Conservation (phyloP, 2,888 invertebrate species). For the Empis livida region DNA sequence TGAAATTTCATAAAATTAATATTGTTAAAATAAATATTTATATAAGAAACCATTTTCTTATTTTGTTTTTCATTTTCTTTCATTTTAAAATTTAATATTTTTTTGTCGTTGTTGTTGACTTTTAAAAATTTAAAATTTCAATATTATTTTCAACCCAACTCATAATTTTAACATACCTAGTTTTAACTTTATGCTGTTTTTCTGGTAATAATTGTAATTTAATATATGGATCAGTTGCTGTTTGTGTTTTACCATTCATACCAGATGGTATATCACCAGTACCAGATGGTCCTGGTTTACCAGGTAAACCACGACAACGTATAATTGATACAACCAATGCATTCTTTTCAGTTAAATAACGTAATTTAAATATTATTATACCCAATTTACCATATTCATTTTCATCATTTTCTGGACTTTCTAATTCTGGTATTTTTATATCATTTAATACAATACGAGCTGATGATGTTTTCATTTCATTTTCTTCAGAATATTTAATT, state of each 20-base stretch:
- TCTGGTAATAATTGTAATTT: constrained; percentile 95
- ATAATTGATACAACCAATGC: constrained; percentile 87
- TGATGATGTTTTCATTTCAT: constrained; percentile 24
- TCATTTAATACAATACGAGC: constrained; percentile 10
- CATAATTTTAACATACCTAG: constrained; percentile 41
- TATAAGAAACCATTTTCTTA: too few species aligned
- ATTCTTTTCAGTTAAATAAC: constrained; percentile 80
- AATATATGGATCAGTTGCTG: constrained; percentile 78
- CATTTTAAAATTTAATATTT: too few species aligned
- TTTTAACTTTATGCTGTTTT: constrained; percentile 95
- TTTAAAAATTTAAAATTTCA: too few species aligned
- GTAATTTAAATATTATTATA: constrained; percentile 77
- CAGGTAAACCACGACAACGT: constrained; percentile 77
- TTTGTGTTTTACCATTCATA: constrained; percentile 35
- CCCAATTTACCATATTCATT: constrained; percentile 61
- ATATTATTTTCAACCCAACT: too few species aligned
- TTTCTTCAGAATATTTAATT: constrained; percentile 32
- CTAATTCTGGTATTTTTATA: constrained; percentile 12
- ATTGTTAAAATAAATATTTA: too few species aligned
- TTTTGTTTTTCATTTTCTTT: too few species aligned
- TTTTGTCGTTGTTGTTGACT: too few species aligned
- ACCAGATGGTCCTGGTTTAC: constrained; percentile 23
- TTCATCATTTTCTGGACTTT: constrained; percentile 30
- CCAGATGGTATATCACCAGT: constrained; percentile 44
- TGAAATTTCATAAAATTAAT: too few species aligned